Percentiles rank a stretch among this genome's conserved stretches.
These are phyloP conservation scores for Xestoiulus laeticollis DNA, from an alignment of 2,888 invertebrate genomes.

Conservation along the genomic window DNA sequence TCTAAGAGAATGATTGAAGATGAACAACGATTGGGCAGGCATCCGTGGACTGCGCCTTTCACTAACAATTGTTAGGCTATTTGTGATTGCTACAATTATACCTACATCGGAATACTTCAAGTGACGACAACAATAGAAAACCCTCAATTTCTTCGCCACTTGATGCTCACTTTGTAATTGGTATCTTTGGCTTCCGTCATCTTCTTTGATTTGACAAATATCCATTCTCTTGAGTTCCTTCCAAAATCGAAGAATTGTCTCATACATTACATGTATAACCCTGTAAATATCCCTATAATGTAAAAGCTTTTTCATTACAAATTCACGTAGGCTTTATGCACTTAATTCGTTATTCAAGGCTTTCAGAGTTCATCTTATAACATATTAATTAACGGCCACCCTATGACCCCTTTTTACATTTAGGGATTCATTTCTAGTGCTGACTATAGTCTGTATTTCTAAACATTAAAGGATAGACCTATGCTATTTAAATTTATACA, in stretches of 20 bases:
- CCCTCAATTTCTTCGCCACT: neutral
- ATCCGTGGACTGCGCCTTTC: neutral
- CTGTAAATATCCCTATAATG: too few relatives aligned
- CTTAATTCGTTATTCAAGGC: too few relatives aligned
- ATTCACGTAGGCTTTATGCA: too few relatives aligned
- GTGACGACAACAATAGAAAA: neutral
- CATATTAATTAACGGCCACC: too few relatives aligned
- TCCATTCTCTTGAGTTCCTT: neutral
- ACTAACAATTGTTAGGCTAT: neutral
- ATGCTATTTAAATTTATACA: too few relatives aligned
- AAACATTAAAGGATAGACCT: too few relatives aligned
- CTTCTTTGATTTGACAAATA: neutral
- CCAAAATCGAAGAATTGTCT: neutral
- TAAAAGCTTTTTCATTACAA: too few relatives aligned
- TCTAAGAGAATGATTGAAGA: constrained; percentile 4
- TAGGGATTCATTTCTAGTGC: too few relatives aligned
- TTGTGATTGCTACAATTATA: neutral
- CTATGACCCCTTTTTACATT: too few relatives aligned
- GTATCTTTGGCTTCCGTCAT: neutral
- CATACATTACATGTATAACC: too few relatives aligned
- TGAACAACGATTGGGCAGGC: constrained; percentile 3
- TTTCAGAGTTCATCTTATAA: too few relatives aligned
- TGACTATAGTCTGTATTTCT: too few relatives aligned
- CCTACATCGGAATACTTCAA: neutral
- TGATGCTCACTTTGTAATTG: constrained; percentile 4